Evolutionary conservation across 2,113 vertebrate genomes (phyloP), one percentile per base, ranked within the genome.

Genomic region (Cebus imitator): DNA sequence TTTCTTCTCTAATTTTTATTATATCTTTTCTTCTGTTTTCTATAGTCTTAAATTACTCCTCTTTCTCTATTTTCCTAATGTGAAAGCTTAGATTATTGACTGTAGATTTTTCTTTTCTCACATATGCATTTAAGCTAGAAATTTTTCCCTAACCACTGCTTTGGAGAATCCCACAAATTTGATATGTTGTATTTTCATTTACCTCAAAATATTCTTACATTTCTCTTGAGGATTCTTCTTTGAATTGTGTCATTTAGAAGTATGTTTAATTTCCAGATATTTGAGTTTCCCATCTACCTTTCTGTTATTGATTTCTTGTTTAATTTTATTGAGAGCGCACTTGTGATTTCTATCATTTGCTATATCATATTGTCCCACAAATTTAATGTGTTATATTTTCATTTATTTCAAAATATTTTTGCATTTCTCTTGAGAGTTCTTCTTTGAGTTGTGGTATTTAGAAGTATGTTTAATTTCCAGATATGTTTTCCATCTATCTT

Each of bases 151-250:
- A 58, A 92, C 48, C 73, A 73, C 50, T 81, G 27, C 32, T 89
- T 92, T 87, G 75, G 27, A 27, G 85, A 58, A 87, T 70, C 57
- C 12, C 57, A 30, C 17, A 76, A 70, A 70, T 82, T 87, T 78
- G 40, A 35, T 68, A 83, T 25, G 18, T 57, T 90, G 6, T 86
- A 48, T 94, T 92, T 87, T 82, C 30, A 92, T 37, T 97, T 88
- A 82, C 30, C 87, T 90, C 82, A 78, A 61, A 91, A 45, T 87
- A 79, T 73, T 88, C 91, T 96, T 43, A 73, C 17, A 91, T 94
- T 87, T 89, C 64, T 88, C 32, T 87, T 83, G 48, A 78, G 58
- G 73, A 73, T 90, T 93, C 57, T 91, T 64, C 61, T 76, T 76
- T 87, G 27, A 52, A 27, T 91, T 21, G 37, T 84, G 4, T 82